Percentiles rank a stretch among this genome's conserved stretches.
Evolutionary conservation across 2,888 invertebrate species (phyloP).

Genomic region (Cheilosia soror): DNA sequence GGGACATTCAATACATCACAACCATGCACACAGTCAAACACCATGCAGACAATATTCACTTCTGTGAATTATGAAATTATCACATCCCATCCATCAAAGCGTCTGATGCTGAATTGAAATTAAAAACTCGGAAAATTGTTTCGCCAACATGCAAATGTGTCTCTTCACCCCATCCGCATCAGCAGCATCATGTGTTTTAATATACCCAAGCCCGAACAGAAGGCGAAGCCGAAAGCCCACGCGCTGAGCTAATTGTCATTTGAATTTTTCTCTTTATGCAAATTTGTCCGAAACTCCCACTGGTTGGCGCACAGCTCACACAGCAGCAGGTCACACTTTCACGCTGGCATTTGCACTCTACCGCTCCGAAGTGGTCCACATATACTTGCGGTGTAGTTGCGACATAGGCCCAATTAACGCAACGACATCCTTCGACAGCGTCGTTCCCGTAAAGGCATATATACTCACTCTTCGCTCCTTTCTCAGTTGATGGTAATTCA

Average conservation of each 20-base stretch:
- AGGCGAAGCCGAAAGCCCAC: constrained; percentile 19
- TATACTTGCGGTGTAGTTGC: constrained; percentile 34
- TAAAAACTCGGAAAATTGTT: constrained; percentile 62
- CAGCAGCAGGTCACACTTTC: constrained; percentile 67
- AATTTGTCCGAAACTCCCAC: constrained; percentile 60
- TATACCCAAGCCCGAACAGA: too few relatives aligned
- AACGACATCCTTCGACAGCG: constrained; percentile 56
- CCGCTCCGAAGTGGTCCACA: constrained; percentile 30
- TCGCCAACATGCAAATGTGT: constrained; percentile 58
- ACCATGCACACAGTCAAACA: constrained; percentile 5
- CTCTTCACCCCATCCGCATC: constrained; percentile 1
- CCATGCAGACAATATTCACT: neutral
- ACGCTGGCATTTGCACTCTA: constrained; percentile 67
- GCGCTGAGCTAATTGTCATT: constrained; percentile 51
- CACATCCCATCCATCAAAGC: constrained; percentile 72
- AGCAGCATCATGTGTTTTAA: constrained; percentile 10
- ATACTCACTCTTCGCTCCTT: neutral
- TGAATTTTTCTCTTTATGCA: constrained; percentile 50
- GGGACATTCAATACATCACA: constrained; percentile 43
- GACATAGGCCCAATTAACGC: constrained; percentile 72
- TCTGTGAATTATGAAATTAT: constrained; percentile 67
- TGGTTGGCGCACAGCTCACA: constrained; percentile 17
- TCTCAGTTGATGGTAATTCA: constrained; percentile 58
- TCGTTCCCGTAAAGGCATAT: neutral
- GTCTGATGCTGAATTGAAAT: constrained; percentile 58